Evolutionary conservation across 1,140 invertebrate genomes (phyloP), one percentile per base, ranked within the genome.

Genomic region (Limonius californicus): DNA sequence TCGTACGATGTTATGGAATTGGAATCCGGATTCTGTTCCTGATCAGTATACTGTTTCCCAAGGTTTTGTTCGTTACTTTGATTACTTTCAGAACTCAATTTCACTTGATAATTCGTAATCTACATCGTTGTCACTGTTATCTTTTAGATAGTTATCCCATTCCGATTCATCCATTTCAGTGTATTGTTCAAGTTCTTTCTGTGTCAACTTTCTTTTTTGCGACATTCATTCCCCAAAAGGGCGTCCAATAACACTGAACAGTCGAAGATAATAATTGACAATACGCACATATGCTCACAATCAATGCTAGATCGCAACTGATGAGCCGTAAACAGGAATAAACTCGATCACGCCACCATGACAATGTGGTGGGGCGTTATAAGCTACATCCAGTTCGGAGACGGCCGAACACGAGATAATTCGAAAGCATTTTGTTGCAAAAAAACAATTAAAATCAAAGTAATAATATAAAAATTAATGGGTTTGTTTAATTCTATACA

Each of bases 1-100:
- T 19, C 47, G 20, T 53, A 15, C 47, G 20, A 53, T 53, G 3
- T 19, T 32, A 32, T 32, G 4, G 11, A 32, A 55, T 61, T 61
- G 27, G 11, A 32, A 4, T 32, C 11, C 27, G 27, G 11, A 32
- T 32, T 32, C 27, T 32, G 27, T 32, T 32, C 11, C 4, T 32
- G 27, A 32, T 32, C 27, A 32, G 11, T 32, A 32, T 32, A 32
- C 27, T 32, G 27, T 32, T 32, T 6, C 27, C 27, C 4, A 4
- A 6, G 4, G n/a, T n/a, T n/a, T n/a, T n/a, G n/a, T n/a, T n/a
- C n/a, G n/a, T n/a, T n/a, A n/a, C n/a, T n/a, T n/a, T 32, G 27
- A 32, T 32, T 11, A 32, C 27, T 6, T 32, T 32, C 11, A 32
- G 27, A 11, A 32, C 27, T 32, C 27, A 32, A 11, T 32, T 32